Conservation (phyloP, 2,888 invertebrate species). For the Hylaea fasciaria region DNA sequence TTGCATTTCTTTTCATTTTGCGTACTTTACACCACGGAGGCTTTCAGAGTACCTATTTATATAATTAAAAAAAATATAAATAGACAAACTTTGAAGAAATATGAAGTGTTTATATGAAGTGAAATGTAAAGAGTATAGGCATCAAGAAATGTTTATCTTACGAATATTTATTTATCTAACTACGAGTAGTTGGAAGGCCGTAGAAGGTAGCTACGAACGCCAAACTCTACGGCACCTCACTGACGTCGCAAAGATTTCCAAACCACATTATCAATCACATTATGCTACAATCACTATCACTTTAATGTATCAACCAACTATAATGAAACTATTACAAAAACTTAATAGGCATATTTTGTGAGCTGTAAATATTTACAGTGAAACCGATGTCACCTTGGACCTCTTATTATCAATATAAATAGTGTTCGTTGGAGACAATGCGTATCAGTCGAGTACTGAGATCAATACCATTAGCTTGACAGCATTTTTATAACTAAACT, state of each 20-base stretch:
- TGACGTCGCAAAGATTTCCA: conserved; percentile 18
- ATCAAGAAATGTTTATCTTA: too few relatives aligned
- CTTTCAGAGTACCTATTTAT: too few relatives aligned
- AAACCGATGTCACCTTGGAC: conserved; percentile 45
- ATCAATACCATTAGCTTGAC: conserved; percentile 26
- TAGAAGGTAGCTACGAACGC: conserved; percentile 10
- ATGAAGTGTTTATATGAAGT: too few relatives aligned
- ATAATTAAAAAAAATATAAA: too few relatives aligned
- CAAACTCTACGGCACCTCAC: neutral
- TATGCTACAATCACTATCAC: conserved; percentile 28
- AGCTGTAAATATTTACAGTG: conserved; percentile 40
- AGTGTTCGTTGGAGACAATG: conserved; percentile 38
- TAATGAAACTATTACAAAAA: conserved; percentile 43
- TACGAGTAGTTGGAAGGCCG: too few relatives aligned
- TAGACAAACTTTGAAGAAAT: too few relatives aligned
- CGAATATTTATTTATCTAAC: too few relatives aligned
- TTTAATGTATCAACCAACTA: conserved; percentile 20
- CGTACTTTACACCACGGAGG: too few relatives aligned
- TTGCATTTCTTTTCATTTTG: too few relatives aligned
- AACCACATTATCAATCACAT: conserved; percentile 29
- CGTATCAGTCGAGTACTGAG: conserved; percentile 43
- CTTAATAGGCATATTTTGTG: conserved; percentile 42
- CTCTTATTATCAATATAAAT: conserved; percentile 48
- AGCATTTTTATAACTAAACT: conserved; percentile 16
- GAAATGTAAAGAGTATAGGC: too few relatives aligned